These are phyloP conservation scores for Drosophila quinaria DNA, from an alignment of 2,888 invertebrate species.

Conservation along the genomic window DNA sequence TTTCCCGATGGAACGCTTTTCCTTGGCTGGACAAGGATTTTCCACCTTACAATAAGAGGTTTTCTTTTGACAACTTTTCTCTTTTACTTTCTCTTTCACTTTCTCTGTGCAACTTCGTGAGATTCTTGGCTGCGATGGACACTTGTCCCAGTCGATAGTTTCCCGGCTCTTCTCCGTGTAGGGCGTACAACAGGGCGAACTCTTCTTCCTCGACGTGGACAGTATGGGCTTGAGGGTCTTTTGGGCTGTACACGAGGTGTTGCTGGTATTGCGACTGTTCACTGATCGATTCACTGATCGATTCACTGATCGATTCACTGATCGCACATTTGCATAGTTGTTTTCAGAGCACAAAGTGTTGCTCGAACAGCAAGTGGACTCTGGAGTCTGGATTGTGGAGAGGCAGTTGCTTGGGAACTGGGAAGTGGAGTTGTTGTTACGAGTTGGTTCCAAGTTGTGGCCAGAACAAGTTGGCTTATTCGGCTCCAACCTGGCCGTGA, in stretches of 20 bases:
- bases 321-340: constrained; percentile 11
- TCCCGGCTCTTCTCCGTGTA: not conserved
- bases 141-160: not conserved
- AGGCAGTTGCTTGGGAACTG: too few species aligned
- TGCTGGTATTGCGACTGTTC: too few species aligned
- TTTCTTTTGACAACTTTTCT: not conserved
- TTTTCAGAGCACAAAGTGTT: constrained; percentile 7
- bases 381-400: not conserved
- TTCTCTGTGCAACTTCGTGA: not conserved
- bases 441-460: too few species aligned
- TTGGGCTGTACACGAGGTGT: not conserved
- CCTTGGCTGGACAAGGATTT: not conserved
- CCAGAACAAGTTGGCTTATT: too few species aligned
- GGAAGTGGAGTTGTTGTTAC: too few species aligned
- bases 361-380: not conserved
- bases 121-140: not conserved
- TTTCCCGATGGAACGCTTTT: not conserved
- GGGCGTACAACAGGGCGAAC: not conserved
- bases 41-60: not conserved
- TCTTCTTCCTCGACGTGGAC: not conserved
- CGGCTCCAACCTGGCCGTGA: constrained; percentile 4
- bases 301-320: not conserved
- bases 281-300: too few species aligned
- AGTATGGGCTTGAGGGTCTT: constrained; percentile 11
- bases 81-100: not conserved